A percentile compares a stretch with the other conserved stretches of the same genome.
These are phyloP conservation scores for Coptodon bakossiorum DNA, from an alignment of 2,113 vertebrate species.

Conservation along the genomic window DNA sequence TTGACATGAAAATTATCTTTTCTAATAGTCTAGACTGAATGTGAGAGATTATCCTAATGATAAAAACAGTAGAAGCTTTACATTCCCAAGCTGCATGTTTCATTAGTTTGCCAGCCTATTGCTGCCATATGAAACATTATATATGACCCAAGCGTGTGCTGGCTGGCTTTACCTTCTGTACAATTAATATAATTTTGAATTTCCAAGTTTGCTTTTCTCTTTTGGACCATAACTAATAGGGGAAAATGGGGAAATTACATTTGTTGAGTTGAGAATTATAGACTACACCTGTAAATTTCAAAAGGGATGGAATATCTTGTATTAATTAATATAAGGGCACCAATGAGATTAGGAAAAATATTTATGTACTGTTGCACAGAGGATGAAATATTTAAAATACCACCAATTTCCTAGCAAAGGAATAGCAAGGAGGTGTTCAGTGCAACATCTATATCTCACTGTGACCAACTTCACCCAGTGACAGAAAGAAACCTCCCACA, in stretches of 20 bases:
- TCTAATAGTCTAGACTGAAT: too few relatives aligned
- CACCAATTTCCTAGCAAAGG: not conserved
- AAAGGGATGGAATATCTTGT: not conserved
- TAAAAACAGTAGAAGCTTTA: too few relatives aligned
- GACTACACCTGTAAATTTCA: not conserved
- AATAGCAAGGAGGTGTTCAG: not conserved
- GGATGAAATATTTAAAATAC: not conserved
- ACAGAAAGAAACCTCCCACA: not conserved
- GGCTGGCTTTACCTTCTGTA: too few relatives aligned
- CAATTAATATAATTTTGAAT: too few relatives aligned
- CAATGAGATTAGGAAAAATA: not conserved
- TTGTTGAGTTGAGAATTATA: not conserved
- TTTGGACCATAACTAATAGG: not conserved
- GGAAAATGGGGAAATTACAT: not conserved
- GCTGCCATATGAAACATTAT: too few relatives aligned
- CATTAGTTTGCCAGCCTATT: too few relatives aligned
- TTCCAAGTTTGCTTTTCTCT: too few relatives aligned
- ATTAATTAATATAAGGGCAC: not conserved
- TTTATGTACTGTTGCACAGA: not conserved
- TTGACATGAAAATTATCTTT: too few relatives aligned
- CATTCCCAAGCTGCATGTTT: too few relatives aligned
- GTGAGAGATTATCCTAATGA: too few relatives aligned
- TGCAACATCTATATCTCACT: not conserved
- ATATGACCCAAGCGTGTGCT: too few relatives aligned
- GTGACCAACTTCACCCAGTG: not conserved